phyloP scores from a whole-genome alignment of 1,140 invertebrate species.

The Brachionus paranguensis region DNA sequence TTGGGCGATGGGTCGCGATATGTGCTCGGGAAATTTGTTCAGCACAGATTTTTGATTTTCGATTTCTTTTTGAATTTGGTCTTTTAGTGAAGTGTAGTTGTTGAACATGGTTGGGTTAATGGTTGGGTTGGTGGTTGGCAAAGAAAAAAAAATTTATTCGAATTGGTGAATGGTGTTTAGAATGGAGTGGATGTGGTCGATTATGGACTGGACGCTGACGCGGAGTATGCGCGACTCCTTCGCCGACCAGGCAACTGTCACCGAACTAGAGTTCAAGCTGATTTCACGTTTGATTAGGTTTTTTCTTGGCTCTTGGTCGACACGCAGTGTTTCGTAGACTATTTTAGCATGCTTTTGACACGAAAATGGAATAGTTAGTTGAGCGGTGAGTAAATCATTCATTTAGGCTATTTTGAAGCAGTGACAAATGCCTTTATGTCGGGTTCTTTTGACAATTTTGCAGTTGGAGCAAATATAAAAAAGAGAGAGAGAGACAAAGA shows the following conservation, averaged over 20 bases:
- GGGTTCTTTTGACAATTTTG: too few relatives aligned
- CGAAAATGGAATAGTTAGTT: conserved; percentile 7
- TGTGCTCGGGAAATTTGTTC: conserved; percentile 33
- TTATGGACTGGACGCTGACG: conserved; percentile 1
- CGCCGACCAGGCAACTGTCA: neutral
- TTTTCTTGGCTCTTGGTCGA: conserved; percentile 38
- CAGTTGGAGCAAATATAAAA: too few relatives aligned
- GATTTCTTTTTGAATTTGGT: conserved; percentile 37
- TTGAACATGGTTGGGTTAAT: neutral
- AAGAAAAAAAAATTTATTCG: neutral
- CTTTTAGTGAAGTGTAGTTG: conserved; percentile 25
- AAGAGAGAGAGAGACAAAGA: neutral
- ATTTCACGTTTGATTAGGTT: conserved; percentile 5
- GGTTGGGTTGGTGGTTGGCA: too few relatives aligned
- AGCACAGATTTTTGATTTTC: conserved; percentile 37
- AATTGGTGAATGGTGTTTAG: conserved; percentile 15
- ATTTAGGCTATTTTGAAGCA: neutral
- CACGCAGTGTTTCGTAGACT: conserved; percentile 12
- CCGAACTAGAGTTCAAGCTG: neutral
- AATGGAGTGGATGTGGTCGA: conserved; percentile 24
- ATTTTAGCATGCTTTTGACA: conserved; percentile 37
- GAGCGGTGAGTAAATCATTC: conserved; percentile 25
- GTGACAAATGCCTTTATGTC: neutral
- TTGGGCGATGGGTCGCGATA: conserved; percentile 12
- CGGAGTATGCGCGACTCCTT: conserved; percentile 29